These are phyloP conservation scores for Argyresthia albistria DNA, from an alignment of 2,888 invertebrate species.

Conservation along the genomic window DNA sequence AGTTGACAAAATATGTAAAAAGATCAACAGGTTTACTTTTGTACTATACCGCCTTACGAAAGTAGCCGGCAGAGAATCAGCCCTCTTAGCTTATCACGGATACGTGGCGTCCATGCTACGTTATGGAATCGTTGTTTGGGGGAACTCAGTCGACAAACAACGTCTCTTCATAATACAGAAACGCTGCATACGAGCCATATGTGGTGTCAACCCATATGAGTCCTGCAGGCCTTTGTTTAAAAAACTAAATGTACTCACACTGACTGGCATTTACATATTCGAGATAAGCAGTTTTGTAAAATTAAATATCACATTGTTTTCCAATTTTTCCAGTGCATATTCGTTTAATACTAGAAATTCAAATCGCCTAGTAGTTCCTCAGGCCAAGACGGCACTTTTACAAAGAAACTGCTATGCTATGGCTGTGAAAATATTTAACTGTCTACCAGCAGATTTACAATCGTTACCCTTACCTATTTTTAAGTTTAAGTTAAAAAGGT, in stretches of 20 bases:
- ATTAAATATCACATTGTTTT: not conserved
- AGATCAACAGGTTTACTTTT: constrained; percentile 7
- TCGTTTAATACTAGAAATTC: not conserved
- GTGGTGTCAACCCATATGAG: not conserved
- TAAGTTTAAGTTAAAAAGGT: not conserved
- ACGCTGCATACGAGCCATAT: not conserved
- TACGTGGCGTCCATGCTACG: constrained; percentile 9
- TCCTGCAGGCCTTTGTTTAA: not conserved
- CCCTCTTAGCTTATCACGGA: constrained; percentile 8
- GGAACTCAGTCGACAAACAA: not conserved
- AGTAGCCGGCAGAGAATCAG: constrained; percentile 4
- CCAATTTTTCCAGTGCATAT: not conserved
- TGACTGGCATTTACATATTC: not conserved
- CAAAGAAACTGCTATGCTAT: not conserved
- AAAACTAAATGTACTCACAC: not conserved
- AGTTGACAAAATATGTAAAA: constrained; percentile 6
- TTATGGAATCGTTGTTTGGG: constrained; percentile 1
- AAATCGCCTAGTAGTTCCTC: not conserved
- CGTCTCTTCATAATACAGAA: not conserved
- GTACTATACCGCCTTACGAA: constrained; percentile 8
- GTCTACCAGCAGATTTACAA: not conserved
- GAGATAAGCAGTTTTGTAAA: not conserved
- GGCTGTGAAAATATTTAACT: not conserved
- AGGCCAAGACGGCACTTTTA: not conserved
- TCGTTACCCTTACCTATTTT: not conserved